Evolutionary conservation across 2,888 invertebrate genomes (phyloP), one percentile per base, ranked within the genome.

Genomic region (Chloroclysta siterata): DNA sequence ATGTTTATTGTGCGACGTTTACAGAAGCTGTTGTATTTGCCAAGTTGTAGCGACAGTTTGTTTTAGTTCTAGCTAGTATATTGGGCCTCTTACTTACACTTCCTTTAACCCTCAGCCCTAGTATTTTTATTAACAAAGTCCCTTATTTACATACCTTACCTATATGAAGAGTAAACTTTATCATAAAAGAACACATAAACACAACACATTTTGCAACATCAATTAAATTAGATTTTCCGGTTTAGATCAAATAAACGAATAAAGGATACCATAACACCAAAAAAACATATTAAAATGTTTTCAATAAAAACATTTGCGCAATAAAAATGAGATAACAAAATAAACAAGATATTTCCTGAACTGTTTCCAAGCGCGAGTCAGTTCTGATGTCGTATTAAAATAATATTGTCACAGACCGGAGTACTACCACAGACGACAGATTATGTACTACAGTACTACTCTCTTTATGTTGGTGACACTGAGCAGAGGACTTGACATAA

Each of bases 211-310:
- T 44, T 14, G 13, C 7, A 41, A 48, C 41, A 54, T 54, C 41
- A 51, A 47, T 52, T 36, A 63, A 63, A 58, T n/a, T n/a, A n/a
- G n/a, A n/a, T n/a, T 15, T 29, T 51, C 41, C 51, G 51, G 46
- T 47, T 14, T 39, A 39, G 55, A 63, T 55, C 52, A 59, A 63
- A n/a, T n/a, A 44, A 44, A 44, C 44, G 7, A 52, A 14, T 10
- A 53, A 48, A 36, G 7, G n/a, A n/a, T 36, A 29, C 29, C 33
- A n/a, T n/a, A 33, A 58, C 58, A 51, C 41, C 28, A 63, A 55
- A 47, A 59, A 63, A 51, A 28, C 14, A 58, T 17, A 54, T 54
- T 3, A 29, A 36, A 36, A 10, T 36, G 7, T 7, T 8, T 36
- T 36, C 36, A 36, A 36, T 36, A n/a, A 36, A 36, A 36, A 36